These are phyloP conservation scores for Leptogaster cylindrica DNA, from an alignment of 2,888 invertebrate genomes.

Conservation along the genomic window DNA sequence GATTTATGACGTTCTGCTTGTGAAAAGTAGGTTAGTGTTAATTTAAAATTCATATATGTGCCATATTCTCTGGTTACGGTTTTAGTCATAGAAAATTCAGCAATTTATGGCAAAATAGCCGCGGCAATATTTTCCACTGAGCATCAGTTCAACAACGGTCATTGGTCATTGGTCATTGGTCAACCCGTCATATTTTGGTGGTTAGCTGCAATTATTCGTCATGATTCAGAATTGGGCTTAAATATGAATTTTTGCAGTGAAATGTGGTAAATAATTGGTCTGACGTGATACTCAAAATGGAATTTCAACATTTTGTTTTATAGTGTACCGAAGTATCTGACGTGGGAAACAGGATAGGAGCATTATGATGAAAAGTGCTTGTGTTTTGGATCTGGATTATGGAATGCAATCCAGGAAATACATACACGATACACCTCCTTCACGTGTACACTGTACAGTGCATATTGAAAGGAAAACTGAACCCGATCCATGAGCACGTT, in stretches of 20 bases:
- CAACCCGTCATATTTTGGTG: conserved; percentile 35
- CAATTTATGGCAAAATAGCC: conserved; percentile 23
- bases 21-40: conserved; percentile 37
- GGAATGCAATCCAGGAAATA: too few relatives aligned
- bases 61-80: conserved; percentile 13
- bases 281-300: not conserved
- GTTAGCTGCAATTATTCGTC: conserved; percentile 30
- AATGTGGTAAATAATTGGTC: conserved; percentile 35
- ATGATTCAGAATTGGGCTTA: conserved; percentile 7
- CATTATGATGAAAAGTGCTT: too few relatives aligned
- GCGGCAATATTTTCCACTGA: conserved; percentile 13
- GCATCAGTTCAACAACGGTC: conserved; percentile 22
- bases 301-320: conserved; percentile 15
- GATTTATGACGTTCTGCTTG: conserved; percentile 25
- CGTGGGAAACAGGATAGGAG: too few relatives aligned
- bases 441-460: too few relatives aligned
- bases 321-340: conserved; percentile 16
- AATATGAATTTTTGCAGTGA: conserved; percentile 35
- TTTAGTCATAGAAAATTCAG: conserved; percentile 28
- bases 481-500: too few relatives aligned
- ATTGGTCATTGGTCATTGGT: conserved; percentile 10
- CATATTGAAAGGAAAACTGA: too few relatives aligned
- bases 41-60: conserved; percentile 34
- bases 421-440: too few relatives aligned
- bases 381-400: too few relatives aligned